phyloP scores from a whole-genome alignment of 2,888 invertebrate genomes.

The Sialis fuliginosa region DNA sequence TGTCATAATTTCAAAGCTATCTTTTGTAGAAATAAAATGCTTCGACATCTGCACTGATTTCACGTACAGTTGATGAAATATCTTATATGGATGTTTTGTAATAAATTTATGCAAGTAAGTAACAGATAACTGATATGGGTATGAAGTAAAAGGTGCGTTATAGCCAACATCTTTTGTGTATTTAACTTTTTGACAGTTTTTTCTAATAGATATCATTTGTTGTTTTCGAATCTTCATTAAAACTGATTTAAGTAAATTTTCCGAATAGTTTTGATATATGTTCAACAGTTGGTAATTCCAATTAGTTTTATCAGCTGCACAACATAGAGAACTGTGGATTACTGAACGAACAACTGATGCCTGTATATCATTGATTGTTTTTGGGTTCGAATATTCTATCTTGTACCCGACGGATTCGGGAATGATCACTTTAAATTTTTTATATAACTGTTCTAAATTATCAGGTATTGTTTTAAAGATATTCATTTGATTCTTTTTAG shows the following conservation, averaged over 20 bases:
- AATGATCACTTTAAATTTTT: constrained; percentile 10
- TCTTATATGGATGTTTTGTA: constrained; percentile 28
- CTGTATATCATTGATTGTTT: constrained; percentile 29
- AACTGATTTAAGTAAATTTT: constrained; percentile 38
- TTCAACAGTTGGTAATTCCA: constrained; percentile 49
- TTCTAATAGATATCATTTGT: constrained; percentile 36
- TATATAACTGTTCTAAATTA: constrained; percentile 18
- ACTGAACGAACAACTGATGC: constrained; percentile 35
- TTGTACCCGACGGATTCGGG: constrained; percentile 6
- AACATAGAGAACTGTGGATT: constrained; percentile 46
- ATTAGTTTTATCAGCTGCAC: constrained; percentile 38
- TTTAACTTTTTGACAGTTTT: constrained; percentile 3
- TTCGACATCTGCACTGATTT: constrained; percentile 9
- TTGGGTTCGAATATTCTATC: constrained; percentile 20
- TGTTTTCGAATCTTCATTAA: constrained; percentile 38
- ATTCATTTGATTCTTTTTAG: not conserved
- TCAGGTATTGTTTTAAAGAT: constrained; percentile 17
- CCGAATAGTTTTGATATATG: constrained; percentile 54
- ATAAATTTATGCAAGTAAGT: constrained; percentile 28
- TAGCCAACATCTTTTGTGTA: constrained; percentile 8
- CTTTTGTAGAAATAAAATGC: constrained; percentile 5
- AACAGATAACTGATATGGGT: constrained; percentile 24
- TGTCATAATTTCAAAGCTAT: constrained; percentile 21
- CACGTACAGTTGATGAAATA: constrained; percentile 23
- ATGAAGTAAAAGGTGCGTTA: constrained; percentile 16